These are phyloP conservation scores for Adelphocoris suturalis DNA, from an alignment of 2,888 invertebrate genomes.

Conservation along the genomic window DNA sequence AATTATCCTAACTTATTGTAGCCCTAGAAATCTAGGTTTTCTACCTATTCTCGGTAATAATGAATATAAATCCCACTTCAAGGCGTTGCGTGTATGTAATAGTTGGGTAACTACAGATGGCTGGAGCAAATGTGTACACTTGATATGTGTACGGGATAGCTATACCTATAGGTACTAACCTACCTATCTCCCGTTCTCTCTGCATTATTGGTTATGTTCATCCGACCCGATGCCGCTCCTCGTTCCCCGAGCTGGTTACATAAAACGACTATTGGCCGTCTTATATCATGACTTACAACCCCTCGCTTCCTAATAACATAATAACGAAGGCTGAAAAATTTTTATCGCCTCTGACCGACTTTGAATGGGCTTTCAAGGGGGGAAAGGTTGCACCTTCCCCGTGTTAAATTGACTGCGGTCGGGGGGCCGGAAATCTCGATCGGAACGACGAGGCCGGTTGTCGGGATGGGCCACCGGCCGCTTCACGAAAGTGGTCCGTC, in stretches of 20 bases:
- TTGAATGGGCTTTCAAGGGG: constrained; percentile 11
- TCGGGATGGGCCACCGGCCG: neutral
- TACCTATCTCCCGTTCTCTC: neutral
- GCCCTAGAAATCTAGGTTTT: too few relatives aligned
- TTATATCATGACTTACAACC: constrained; percentile 36
- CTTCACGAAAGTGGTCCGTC: neutral
- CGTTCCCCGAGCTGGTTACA: neutral
- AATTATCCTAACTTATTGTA: too few relatives aligned
- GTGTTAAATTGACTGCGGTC: constrained; percentile 18
- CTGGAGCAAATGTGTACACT: neutral
- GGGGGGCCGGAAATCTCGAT: neutral
- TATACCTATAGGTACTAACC: too few relatives aligned
- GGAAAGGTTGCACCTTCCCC: constrained; percentile 22
- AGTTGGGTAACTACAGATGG: too few relatives aligned
- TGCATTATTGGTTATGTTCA: constrained; percentile 1
- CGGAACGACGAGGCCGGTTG: neutral
- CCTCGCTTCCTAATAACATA: constrained; percentile 35
- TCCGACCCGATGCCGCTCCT: constrained; percentile 22
- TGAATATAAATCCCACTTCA: too few relatives aligned
- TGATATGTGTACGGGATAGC: neutral
- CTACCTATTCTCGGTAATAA: too few relatives aligned
- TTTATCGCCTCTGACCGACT: constrained; percentile 29
- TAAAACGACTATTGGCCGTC: constrained; percentile 31
- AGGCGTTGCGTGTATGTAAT: too few relatives aligned
- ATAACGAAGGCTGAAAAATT: constrained; percentile 16